Evolutionary conservation across 1,140 invertebrate genomes (phyloP), one percentile per base, ranked within the genome.

Genomic region (Zaprionus nigranus): DNA sequence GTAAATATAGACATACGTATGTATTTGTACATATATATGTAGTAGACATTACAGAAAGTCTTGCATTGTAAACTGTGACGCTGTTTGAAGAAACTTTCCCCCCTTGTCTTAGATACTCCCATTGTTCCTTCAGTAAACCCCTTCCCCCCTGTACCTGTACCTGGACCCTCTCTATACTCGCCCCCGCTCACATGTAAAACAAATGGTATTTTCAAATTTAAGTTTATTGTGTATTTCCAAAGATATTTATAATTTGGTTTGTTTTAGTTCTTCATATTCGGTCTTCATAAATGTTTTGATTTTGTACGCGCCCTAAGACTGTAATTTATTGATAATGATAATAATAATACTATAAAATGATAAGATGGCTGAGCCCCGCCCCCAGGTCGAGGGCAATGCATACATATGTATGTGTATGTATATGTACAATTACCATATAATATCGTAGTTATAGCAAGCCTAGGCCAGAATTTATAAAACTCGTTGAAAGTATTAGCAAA

Each of bases 181-280:
- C 20, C 15, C 15, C n/a, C 7, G 40, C 40, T 46, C 40, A 36
- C 43, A 56, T 54, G 54, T 61, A 73, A 54, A 40, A 56, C 43
- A 46, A 54, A 68, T 68, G 36, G 63, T 87, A 73, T 70, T 87
- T 80, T 58, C 60, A 71, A 73, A 71, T 78, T 81, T 84, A 84
- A 88, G 85, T 79, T 88, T 88, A 90, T 88, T 78, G 75, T 84
- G 83, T 81, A 90, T 59, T 90, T 90, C 85, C 85, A 90, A 90
- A 90, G 85, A 90, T 90, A 88, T 62, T 75, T 75, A 64, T 43
- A 56, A 73, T 78, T 78, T 69, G 73, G 56, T 75, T 81, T 66
- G 70, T 72, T 70, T 72, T 69, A 75, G 65, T 75, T 43, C 15
- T 46, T 9, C 40, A 69, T 60, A 74, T 68, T 72, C 69, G 78